These are phyloP conservation scores for Actias luna DNA, from an alignment of 2,888 invertebrate species.

Conservation along the genomic window DNA sequence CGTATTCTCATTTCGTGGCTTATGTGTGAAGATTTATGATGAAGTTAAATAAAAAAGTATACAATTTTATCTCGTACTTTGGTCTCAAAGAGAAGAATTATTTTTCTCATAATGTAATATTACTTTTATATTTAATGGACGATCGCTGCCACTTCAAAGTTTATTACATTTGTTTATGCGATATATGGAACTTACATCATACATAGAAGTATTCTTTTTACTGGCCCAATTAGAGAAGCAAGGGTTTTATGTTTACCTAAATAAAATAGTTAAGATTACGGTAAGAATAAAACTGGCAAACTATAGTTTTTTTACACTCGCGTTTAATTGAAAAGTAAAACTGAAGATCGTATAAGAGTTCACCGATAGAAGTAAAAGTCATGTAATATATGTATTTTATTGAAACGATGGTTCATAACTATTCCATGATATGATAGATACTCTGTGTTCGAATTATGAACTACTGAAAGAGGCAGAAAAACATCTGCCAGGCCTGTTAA, in stretches of 20 bases:
- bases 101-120: slow-evolving; percentile 63
- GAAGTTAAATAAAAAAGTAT: slow-evolving; percentile 75
- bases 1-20: slow-evolving; percentile 62
- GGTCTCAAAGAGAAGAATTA: slow-evolving; percentile 59
- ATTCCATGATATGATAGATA: too few species aligned
- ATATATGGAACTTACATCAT: slow-evolving; percentile 8
- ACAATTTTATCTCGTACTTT: slow-evolving; percentile 65
- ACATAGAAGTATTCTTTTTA: not conserved
- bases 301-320: too few species aligned
- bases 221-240: not conserved
- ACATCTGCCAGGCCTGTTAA: too few species aligned
- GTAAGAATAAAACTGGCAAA: too few species aligned
- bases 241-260: not conserved
- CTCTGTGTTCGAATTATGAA: too few species aligned
- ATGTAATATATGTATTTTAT: too few species aligned
- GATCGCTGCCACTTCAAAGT: slow-evolving; percentile 57
- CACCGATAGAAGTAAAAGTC: too few species aligned
- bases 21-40: slow-evolving; percentile 67
- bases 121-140: slow-evolving; percentile 52
- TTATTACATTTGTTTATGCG: slow-evolving; percentile 51
- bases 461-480: too few species aligned
- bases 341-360: too few species aligned
- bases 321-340: too few species aligned
- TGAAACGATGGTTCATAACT: too few species aligned
- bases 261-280: too few species aligned